Conservation (phyloP, 2,113 vertebrate species). For the Paraplagusia blochii region DNA sequence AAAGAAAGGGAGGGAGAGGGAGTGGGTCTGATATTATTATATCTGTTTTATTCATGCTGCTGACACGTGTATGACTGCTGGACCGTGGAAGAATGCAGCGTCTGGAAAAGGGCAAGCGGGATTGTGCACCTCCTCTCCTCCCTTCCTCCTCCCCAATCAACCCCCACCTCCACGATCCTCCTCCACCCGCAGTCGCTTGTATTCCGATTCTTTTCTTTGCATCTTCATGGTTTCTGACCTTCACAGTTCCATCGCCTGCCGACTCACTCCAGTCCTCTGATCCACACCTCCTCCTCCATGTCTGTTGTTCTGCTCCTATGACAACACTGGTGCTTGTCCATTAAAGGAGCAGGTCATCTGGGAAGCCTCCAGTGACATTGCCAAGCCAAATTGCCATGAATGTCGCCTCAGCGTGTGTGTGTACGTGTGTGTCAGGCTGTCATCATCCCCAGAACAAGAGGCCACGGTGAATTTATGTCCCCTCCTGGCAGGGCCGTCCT, state of each 20-base stretch:
- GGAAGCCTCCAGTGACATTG: conserved; percentile 71
- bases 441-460: conserved; percentile 59
- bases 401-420: conserved; percentile 14
- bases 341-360: conserved; percentile 74
- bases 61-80: conserved; percentile 68
- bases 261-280: conserved; percentile 3
- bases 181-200: conserved; percentile 32
- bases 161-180: conserved; percentile 17
- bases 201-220: conserved; percentile 35
- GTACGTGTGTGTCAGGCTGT: conserved; percentile 55
- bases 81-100: conserved; percentile 66
- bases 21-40: conserved; percentile 69
- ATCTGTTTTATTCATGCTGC: conserved; percentile 79
- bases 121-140: conserved; percentile 16
- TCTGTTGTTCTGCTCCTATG: conserved; percentile 29
- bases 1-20: conserved; percentile 18
- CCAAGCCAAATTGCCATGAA: conserved; percentile 68
- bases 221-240: conserved; percentile 39
- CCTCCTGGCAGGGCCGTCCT: conserved; percentile 60
- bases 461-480: conserved; percentile 76
- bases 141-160: conserved; percentile 14
- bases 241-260: conserved; percentile 8
- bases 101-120: conserved; percentile 67
- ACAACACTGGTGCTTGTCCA: conserved; percentile 54
- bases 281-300: conserved; percentile 10